phyloP scores from a whole-genome alignment of 2,113 vertebrate genomes.

The Brachyhypopomus occidentalis region DNA sequence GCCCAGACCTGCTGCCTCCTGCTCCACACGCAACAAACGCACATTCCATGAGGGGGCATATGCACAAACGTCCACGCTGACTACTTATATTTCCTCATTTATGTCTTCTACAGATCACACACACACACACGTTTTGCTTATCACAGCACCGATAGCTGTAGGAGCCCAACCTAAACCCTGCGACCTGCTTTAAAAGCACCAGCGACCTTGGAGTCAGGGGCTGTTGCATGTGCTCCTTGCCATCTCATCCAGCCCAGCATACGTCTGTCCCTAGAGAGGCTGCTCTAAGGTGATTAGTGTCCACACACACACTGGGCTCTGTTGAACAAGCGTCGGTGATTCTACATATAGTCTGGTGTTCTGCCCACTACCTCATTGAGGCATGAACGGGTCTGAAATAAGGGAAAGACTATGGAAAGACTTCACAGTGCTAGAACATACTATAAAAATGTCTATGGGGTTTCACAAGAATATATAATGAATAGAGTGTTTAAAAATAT shows the following conservation, averaged over 20 bases:
- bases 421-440: neutral
- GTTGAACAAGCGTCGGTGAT: constrained; percentile 14
- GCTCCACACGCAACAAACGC: neutral
- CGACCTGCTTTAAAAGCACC: neutral
- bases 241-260: constrained; percentile 8
- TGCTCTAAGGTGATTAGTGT: constrained; percentile 19
- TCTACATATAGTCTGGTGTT: constrained; percentile 7
- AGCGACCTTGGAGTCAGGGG: neutral
- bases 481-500: too few relatives aligned
- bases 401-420: neutral
- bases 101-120: too few relatives aligned
- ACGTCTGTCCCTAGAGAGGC: constrained; percentile 30
- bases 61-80: too few relatives aligned
- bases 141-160: too few relatives aligned
- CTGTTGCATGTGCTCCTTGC: neutral
- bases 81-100: too few relatives aligned
- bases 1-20: constrained; percentile 76
- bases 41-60: too few relatives aligned
- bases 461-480: too few relatives aligned
- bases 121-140: too few relatives aligned
- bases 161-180: neutral
- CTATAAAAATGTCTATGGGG: too few relatives aligned
- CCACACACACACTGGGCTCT: constrained; percentile 2
- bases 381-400: neutral
- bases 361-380: neutral